Base-by-base conservation (phyloP, 2,888 invertebrate species). In the Nebria salina region DNA sequence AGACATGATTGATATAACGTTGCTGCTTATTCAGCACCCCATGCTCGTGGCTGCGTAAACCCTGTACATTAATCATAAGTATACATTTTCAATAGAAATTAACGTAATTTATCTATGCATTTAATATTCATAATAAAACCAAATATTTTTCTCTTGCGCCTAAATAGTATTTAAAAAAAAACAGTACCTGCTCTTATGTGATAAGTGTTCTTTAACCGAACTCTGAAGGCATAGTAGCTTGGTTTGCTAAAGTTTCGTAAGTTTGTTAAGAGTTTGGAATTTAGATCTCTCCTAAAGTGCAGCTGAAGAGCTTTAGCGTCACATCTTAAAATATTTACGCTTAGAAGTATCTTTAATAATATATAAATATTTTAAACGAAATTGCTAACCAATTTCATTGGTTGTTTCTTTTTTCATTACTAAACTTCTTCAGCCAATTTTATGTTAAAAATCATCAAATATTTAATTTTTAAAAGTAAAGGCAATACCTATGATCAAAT, bases 11-110 rank as follows among this genome's bases (percentile, higher is more conserved):
- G 75, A 79, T 79, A 79, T 79, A 74, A 79, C 74, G 68, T 43
- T 41, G 43, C 43, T 68, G 79, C 79, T 79, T 65, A 54, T 75
- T 78, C 78, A 73, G 78, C 78, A 73, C 64, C 72, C 20, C 42
- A 25, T 65, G 72, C 72, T 42, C 5, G 15, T 11, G 9, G 42
- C 65, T 64, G 25, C 41, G 7, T 41, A 34, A 11, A 65, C 70
- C 54, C 9, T 42, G 43, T 54, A 79, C 79, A 79, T 79, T 79
- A 79, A 79, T 79, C 79, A 74, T 79, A 74, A 20, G 66, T 65
- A 54, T 54, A 54, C 13, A 54, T 75, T 79, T 79, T 79, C 79
- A 70, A 79, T 79, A 79, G 79, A 79, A 79, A 79, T 79, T 79
- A 79, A 75, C 74, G 75, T 79, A 79, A 79, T 79, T 79, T 79